Conservation (phyloP, 1,140 invertebrate genomes). For the Kradibia gibbosae region DNA sequence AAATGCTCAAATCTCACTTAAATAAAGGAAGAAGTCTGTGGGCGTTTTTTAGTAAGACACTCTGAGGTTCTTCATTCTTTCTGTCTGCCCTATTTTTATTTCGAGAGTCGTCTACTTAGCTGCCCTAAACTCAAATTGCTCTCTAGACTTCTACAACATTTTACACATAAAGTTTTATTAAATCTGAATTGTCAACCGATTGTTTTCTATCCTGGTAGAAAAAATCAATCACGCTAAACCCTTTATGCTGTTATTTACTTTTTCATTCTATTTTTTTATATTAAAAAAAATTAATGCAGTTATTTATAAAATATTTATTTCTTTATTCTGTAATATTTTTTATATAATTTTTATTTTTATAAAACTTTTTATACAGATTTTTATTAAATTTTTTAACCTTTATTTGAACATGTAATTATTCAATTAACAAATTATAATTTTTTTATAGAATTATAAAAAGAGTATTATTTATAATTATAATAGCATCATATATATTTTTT, state of each 20-base stretch:
- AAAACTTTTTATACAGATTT: no score
- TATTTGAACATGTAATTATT: no score
- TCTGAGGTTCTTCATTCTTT: slow-evolving; percentile 8
- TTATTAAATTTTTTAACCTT: no score
- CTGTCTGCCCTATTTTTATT: slow-evolving; percentile 29
- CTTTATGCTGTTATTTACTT: not conserved
- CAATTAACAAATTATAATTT: no score
- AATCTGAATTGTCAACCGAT: slow-evolving; percentile 6
- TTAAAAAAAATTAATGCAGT: not conserved
- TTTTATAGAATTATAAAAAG: no score
- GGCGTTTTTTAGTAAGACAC: slow-evolving; percentile 6
- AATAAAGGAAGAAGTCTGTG: slow-evolving; percentile 49
- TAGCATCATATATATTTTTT: no score
- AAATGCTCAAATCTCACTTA: slow-evolving; percentile 43
- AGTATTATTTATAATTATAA: no score
- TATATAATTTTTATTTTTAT: no score
- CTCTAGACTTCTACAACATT: not conserved
- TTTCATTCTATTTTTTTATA: not conserved
- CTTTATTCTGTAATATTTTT: no score
- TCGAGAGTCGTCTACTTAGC: slow-evolving; percentile 22
- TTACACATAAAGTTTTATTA: slow-evolving; percentile 1
- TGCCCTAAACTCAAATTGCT: slow-evolving; percentile 26
- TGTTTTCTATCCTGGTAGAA: not conserved
- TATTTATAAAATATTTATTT: not conserved
- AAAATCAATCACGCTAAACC: slow-evolving; percentile 33